Percentiles rank a stretch among this genome's conserved stretches.
Evolutionary conservation across 1,140 invertebrate genomes (phyloP).

Genomic region (Diachasma alloeum): DNA sequence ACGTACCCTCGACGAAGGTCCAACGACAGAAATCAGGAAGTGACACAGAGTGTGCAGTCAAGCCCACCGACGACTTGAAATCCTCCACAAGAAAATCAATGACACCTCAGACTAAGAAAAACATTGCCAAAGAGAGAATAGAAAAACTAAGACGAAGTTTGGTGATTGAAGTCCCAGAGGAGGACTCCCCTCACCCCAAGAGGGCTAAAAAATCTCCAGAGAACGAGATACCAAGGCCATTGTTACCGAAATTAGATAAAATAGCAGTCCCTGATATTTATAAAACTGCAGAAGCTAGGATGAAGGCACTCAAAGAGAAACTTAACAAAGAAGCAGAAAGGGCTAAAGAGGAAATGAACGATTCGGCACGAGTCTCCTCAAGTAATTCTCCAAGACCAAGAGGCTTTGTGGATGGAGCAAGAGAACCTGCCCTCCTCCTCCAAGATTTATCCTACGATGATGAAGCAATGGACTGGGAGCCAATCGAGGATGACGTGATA

Average conservation of each 20-base stretch:
- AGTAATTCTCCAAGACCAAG: background rate
- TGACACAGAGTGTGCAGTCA: background rate
- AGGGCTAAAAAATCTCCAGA: background rate
- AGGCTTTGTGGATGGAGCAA: background rate
- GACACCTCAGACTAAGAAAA: conserved; percentile 31
- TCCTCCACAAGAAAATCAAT: background rate
- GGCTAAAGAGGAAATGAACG: background rate
- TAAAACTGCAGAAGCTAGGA: conserved; percentile 35
- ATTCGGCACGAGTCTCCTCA: too few species aligned
- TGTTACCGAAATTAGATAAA: background rate
- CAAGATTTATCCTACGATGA: conserved; percentile 27
- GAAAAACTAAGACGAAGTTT: conserved; percentile 39
- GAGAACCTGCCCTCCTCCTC: conserved; percentile 20
- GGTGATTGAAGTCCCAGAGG: background rate
- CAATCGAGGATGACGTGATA: conserved; percentile 55
- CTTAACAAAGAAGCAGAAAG: background rate
- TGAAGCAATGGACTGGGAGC: conserved; percentile 63
- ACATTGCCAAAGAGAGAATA: conserved; percentile 42
- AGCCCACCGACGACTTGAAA: background rate
- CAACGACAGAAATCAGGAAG: background rate
- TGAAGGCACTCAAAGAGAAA: conserved; percentile 27
- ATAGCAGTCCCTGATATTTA: conserved; percentile 19
- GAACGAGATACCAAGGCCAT: background rate
- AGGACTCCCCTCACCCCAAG: background rate
- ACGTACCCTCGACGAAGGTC: background rate